Evolutionary conservation across 2,888 invertebrate species (phyloP).

Genomic region (Leuctra nigra): DNA sequence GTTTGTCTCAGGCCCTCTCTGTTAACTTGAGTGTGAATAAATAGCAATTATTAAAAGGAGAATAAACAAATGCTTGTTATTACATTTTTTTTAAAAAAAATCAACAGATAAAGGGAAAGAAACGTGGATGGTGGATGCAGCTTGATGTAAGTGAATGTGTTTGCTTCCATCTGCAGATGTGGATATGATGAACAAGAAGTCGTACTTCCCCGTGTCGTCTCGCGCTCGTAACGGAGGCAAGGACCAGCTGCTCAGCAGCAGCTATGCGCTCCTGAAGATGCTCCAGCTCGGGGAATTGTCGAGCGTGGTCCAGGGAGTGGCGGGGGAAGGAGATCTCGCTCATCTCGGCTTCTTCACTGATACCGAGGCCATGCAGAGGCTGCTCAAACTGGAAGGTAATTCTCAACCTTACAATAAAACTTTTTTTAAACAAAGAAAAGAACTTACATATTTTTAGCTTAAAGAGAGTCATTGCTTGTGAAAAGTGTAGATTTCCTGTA

Average conservation of each 20-base stretch:
- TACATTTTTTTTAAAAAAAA: too few relatives aligned
- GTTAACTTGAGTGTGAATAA: too few relatives aligned
- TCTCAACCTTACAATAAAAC: too few relatives aligned
- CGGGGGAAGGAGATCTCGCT: conserved; percentile 34
- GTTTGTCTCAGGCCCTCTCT: too few relatives aligned
- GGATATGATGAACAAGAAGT: conserved; percentile 18
- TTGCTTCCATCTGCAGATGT: background rate
- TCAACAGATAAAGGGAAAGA: background rate
- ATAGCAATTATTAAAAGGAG: too few relatives aligned
- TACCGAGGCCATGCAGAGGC: background rate
- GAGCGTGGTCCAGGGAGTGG: conserved; percentile 13
- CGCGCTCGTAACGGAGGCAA: conserved; percentile 13
- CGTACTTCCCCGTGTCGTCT: conserved; percentile 30
- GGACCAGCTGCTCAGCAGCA: background rate
- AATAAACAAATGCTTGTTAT: too few relatives aligned
- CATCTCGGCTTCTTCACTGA: conserved; percentile 32
- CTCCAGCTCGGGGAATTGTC: conserved; percentile 33
- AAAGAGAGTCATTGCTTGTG: too few relatives aligned
- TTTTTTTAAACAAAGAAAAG: too few relatives aligned
- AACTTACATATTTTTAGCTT: too few relatives aligned
- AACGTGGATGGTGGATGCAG: background rate
- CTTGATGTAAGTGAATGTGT: background rate
- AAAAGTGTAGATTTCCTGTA: too few relatives aligned
- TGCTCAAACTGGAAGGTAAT: conserved; percentile 11
- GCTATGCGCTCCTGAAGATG: conserved; percentile 34